Conservation (phyloP, 2,888 invertebrate species). For the Athetis lepigone region DNA sequence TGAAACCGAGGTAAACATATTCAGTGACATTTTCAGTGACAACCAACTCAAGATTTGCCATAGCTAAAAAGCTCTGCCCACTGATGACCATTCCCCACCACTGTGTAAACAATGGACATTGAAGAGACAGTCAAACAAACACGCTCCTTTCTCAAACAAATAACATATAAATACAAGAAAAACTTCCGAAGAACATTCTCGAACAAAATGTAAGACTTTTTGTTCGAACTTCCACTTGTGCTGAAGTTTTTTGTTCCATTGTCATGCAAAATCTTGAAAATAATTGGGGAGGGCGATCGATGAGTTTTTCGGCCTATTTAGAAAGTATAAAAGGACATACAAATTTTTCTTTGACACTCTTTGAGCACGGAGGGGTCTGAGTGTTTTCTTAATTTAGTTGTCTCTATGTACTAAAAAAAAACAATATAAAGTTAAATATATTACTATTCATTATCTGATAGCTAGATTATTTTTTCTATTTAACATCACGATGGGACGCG, state of each 20-base stretch:
- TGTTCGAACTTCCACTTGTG: conserved; percentile 30
- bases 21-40: too few relatives aligned
- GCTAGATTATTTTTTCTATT: too few relatives aligned
- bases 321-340: conserved; percentile 11
- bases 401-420: background rate
- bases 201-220: conserved; percentile 39
- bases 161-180: conserved; percentile 39
- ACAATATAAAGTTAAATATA: too few relatives aligned
- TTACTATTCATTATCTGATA: too few relatives aligned
- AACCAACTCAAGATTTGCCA: too few relatives aligned
- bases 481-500: too few relatives aligned
- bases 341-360: conserved; percentile 28
- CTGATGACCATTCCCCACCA: background rate
- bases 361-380: conserved; percentile 1
- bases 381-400: conserved; percentile 32
- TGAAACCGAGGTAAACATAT: too few relatives aligned
- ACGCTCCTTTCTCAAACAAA: conserved; percentile 19
- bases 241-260: conserved; percentile 56
- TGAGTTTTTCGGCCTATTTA: conserved; percentile 52
- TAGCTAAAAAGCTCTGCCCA: background rate
- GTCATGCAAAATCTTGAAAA: conserved; percentile 62
- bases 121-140: conserved; percentile 7
- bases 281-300: conserved; percentile 52
- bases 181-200: conserved; percentile 31
- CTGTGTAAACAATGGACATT: background rate